Evolutionary conservation across 2,888 invertebrate species (phyloP).

Genomic region (Hypomecis atomaria): DNA sequence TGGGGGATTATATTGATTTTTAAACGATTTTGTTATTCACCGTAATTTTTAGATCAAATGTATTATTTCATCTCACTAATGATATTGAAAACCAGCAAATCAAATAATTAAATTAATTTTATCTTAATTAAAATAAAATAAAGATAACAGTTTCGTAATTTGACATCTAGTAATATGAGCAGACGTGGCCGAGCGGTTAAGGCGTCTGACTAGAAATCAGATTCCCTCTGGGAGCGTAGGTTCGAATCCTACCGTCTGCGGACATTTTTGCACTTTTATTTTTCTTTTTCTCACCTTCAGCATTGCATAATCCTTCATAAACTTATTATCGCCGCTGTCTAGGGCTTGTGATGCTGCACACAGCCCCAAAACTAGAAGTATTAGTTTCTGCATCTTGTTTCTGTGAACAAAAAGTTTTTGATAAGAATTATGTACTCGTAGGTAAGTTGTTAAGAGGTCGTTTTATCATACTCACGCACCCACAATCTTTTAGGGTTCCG

Average conservation of each 20-base stretch:
- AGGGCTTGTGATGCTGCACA: conserved; percentile 68
- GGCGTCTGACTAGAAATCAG: conserved; percentile 96
- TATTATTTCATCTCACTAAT: too few relatives aligned
- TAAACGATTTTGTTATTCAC: too few relatives aligned
- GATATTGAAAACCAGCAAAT: too few relatives aligned
- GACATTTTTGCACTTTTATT: conserved; percentile 50
- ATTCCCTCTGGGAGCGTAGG: conserved; percentile 96
- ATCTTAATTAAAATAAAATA: not conserved
- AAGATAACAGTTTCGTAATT: conserved; percentile 38
- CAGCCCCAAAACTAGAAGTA: conserved; percentile 53
- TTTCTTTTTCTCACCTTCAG: conserved; percentile 83
- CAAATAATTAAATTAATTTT: not conserved
- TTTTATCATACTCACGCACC: too few relatives aligned
- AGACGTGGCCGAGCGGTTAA: conserved; percentile 95
- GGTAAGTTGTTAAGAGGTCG: too few relatives aligned
- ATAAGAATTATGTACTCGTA: too few relatives aligned
- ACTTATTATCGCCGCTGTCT: conserved; percentile 86
- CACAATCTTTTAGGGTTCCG: too few relatives aligned
- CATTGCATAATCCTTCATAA: conserved; percentile 89
- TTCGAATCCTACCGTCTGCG: conserved; percentile 96
- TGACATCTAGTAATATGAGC: conserved; percentile 56
- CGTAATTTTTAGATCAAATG: too few relatives aligned
- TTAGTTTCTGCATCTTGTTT: conserved; percentile 48
- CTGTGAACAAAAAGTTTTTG: conserved; percentile 36
- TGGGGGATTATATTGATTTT: too few relatives aligned